Base-by-base conservation (phyloP, 2,797 vertebrate genomes). In the Centroberyx gerrardi region DNA sequence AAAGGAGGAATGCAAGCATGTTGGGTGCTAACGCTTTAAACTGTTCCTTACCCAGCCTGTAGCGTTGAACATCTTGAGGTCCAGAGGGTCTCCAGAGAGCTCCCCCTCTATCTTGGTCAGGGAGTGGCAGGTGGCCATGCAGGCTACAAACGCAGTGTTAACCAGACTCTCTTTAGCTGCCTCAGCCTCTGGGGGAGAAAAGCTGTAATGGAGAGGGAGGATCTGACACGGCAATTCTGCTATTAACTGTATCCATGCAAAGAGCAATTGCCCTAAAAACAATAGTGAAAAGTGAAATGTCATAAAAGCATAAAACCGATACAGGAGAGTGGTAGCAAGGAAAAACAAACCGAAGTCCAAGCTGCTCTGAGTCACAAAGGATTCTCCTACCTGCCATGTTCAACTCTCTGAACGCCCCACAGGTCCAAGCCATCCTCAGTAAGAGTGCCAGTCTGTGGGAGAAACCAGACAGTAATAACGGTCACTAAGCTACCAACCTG, bases 41-140 rank as follows among this genome's bases (percentile, higher is more conserved):
- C 27, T 13, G 18, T 10, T 68, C 17, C 86, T 84, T 13, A 99
- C 98, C 98, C 98, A 99, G 93, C 97, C 96, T 28, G 97, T 98
- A 60, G 97, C 97, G 81, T 95, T 94, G 80, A 99, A 99, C 97
- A 99, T 99, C 94, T 99, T 99, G 82, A 99, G 94, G 92, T 99
- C 98, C 51, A 99, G 94, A 0, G 98, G 98, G 87, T 99, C 98
- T 83, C 98, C 98, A n/a, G 97, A 98, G 75, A 99, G 96, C 4
- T 96, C 89, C 8, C 98, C 98, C 77, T 97, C 96, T 42, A 99
- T 98, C 90, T 96, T 99, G 80, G 98, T 99, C 78, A 99, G 96
- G 3, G 98, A 97, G 92, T 99, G 98, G 91, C 98, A 99, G 60
- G 96, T 94, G 59, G 97, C 97, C 98, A 99, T 99, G 89, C 97